Evolutionary conservation across 2,888 invertebrate species (phyloP), one percentile per base, ranked within the genome.

Genomic region (Agrochola macilenta): DNA sequence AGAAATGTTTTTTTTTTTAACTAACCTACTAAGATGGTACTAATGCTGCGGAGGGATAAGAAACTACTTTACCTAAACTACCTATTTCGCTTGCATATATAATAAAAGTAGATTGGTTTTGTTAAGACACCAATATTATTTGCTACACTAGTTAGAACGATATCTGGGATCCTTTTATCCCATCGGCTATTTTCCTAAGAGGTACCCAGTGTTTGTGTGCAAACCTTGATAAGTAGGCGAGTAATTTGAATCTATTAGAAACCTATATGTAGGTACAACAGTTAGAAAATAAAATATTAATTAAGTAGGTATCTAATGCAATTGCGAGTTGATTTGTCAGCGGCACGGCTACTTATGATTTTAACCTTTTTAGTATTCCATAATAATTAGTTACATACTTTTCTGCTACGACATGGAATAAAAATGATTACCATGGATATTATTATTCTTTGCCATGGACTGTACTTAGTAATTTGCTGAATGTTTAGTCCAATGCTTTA

Each of bases 291-390:
- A 72, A 30, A 57, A 43, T 9, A 14, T 49, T 30, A 12, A 46
- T 3, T 26, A 30, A 8, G 7, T 49, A 64, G 39, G 5, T 43
- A 30, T 9, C 35, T 35, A 74, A 30, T 58, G 74, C 75, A 11
- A 74, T 30, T 74, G 75, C 74, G 74, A 74, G 20, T 74, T 74
- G n/a, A 17, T 71, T 30, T 73, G 3, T 20, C 30, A 73, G 30
- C 30, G 57, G 1, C 12, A 57, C 54, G 35, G 43, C 20, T 49
- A 49, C 30, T 20, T 65, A 14, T 23, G 30, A 14, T 69, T 68
- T n/a, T 49, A 57, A 73, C 43, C 43, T n/a, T 23, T 17, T 2
- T 72, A 54, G 2, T 54, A 54, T 30, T 43, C 7, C 17, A 4
- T 68, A 70, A 4, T 65, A 43, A 23, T 46, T 70, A n/a, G 4